These are phyloP conservation scores for Scomberomorus guttatus DNA, from an alignment of 2,797 vertebrate species.

Conservation along the genomic window DNA sequence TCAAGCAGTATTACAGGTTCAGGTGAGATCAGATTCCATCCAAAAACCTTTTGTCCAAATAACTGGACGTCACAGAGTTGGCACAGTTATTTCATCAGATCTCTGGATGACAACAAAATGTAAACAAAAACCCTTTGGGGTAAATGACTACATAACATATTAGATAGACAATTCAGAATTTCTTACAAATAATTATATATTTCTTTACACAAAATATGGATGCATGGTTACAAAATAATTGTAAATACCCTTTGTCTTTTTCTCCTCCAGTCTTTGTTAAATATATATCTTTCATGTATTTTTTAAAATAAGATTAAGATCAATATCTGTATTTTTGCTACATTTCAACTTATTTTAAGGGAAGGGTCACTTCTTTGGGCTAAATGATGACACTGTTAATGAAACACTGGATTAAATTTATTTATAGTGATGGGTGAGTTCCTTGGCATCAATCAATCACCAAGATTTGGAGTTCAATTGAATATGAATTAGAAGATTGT, in stretches of 20 bases:
- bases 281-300: slow-evolving; percentile 52
- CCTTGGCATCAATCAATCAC: slow-evolving; percentile 41
- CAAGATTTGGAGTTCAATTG: slow-evolving; percentile 32
- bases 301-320: slow-evolving; percentile 65
- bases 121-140: slow-evolving; percentile 56
- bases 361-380: slow-evolving; percentile 71
- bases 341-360: slow-evolving; percentile 72
- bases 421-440: slow-evolving; percentile 36
- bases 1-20: slow-evolving; percentile 75
- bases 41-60: slow-evolving; percentile 63
- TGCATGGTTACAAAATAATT: slow-evolving; percentile 75
- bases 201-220: slow-evolving; percentile 76
- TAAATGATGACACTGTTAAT: slow-evolving; percentile 56
- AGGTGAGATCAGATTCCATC: slow-evolving; percentile 70
- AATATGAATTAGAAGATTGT: slow-evolving; percentile 35
- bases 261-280: slow-evolving; percentile 50
- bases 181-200: slow-evolving; percentile 64
- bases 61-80: slow-evolving; percentile 70
- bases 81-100: slow-evolving; percentile 79
- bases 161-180: slow-evolving; percentile 53
- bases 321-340: slow-evolving; percentile 74
- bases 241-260: slow-evolving; percentile 60
- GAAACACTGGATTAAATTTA: slow-evolving; percentile 43
- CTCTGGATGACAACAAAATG: slow-evolving; percentile 64
- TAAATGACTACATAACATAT: slow-evolving; percentile 57